Base-by-base conservation (phyloP, 2,797 vertebrate species). In the Myotis pilosus region DNA sequence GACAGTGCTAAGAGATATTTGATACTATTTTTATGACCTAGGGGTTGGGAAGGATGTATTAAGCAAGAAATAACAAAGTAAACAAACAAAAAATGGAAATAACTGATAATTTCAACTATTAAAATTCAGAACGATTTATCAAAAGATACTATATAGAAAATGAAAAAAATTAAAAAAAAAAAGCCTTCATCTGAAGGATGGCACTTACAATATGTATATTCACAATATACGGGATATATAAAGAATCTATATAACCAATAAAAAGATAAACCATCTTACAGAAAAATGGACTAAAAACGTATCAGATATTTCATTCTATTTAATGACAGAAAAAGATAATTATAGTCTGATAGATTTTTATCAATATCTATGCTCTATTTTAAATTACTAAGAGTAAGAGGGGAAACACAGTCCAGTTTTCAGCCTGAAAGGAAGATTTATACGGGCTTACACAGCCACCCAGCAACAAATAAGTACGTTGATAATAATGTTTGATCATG, bases 401-500 rank as follows among this genome's bases (percentile, higher is more conserved):
- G 2, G 9, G 11, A 84, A 79, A 9, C 38, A 49, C 20, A 51
- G 57, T 3, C 8, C 57, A 53, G 81, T 80, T 92, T 96, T 79
- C 87, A 92, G n/a, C 36, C 30, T 75, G n/a, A 28, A 93, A 91
- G 33, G 53, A 92, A 85, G 57, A 75, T 36, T 41, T 60, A 51
- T 7, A 30, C 10, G 51, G 76, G 30, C 25, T 94, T 87, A 71
- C 17, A 49, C 38, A 82, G 89, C 44, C 93, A 47, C 95, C 53
- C 81, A 93, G 96, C 94, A 96, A 97, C 96, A 76, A 6, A 1
- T 28, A 87, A 97, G 95, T 41, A 74, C 78, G 47, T 15, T 53
- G 74, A 95, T 72, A 88, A 91, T 87, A 69, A 94, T 97, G 89
- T 97, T 97, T 97, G 82, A 82, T 92, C 66, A 51, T 47, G 53